These are phyloP conservation scores for Dexiosoma caninum DNA, from an alignment of 2,888 invertebrate species.

Conservation along the genomic window DNA sequence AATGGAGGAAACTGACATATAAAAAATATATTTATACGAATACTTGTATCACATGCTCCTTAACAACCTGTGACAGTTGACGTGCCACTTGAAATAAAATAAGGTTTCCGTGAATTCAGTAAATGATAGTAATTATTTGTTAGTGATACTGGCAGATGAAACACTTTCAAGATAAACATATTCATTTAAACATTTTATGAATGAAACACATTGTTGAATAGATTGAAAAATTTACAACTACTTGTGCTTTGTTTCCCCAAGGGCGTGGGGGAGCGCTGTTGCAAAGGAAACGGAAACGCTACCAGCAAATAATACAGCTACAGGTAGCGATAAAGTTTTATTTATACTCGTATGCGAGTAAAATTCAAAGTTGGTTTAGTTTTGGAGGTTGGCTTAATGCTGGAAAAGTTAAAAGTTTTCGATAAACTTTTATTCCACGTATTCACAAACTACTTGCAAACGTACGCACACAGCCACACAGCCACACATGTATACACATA, in stretches of 20 bases:
- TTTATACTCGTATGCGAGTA: no score
- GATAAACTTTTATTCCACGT: constrained; percentile 44
- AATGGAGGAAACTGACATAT: neutral
- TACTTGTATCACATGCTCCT: neutral
- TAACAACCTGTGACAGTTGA: constrained; percentile 38
- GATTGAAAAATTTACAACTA: neutral
- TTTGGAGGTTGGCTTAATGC: constrained; percentile 13
- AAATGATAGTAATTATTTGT: constrained; percentile 58
- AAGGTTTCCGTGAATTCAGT: constrained; percentile 43
- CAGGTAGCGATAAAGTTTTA: constrained; percentile 46
- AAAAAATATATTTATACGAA: constrained; percentile 40
- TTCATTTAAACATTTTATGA: constrained; percentile 11
- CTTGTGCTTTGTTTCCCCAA: neutral
- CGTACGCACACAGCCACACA: neutral
- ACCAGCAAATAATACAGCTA: constrained; percentile 30
- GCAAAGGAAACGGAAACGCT: constrained; percentile 9
- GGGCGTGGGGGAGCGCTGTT: no score
- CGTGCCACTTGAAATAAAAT: constrained; percentile 49
- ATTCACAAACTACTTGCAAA: neutral
- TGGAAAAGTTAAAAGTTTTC: constrained; percentile 40
- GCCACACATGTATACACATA: neutral
- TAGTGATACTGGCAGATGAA: constrained; percentile 49
- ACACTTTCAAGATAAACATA: constrained; percentile 10
- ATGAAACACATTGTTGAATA: constrained; percentile 17
- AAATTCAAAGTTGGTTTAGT: neutral